Conservation (phyloP, 2,888 invertebrate species). For the Tiliacea aurago region DNA sequence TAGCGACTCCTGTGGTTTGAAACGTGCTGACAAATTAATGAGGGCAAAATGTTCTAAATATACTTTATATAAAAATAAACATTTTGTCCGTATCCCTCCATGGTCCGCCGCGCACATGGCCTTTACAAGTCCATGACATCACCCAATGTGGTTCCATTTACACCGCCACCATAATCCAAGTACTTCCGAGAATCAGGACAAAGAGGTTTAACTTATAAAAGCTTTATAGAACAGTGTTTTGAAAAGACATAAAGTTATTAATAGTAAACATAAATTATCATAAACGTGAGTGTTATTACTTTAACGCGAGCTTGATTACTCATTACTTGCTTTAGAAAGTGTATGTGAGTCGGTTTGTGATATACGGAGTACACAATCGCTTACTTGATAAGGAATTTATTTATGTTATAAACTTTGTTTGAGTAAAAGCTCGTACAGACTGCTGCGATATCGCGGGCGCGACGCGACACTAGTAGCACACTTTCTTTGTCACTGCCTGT, state of each 20-base stretch:
- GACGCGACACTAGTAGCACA: too few relatives aligned
- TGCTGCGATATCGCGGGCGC: too few relatives aligned
- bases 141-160: constrained; percentile 74
- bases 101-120: constrained; percentile 78
- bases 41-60: constrained; percentile 48
- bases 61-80: constrained; percentile 60
- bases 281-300: constrained; percentile 42
- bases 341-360: neutral
- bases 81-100: constrained; percentile 71
- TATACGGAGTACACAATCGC: neutral
- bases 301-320: constrained; percentile 47
- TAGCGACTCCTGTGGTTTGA: neutral
- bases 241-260: constrained; percentile 33
- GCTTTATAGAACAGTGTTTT: constrained; percentile 29
- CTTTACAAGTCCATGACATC: constrained; percentile 77
- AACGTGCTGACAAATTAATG: constrained; percentile 32
- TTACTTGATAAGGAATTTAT: neutral
- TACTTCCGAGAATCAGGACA: constrained; percentile 71
- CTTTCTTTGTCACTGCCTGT: too few relatives aligned
- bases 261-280: constrained; percentile 43
- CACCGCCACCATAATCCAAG: constrained; percentile 63
- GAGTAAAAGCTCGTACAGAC: too few relatives aligned
- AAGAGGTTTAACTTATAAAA: constrained; percentile 41
- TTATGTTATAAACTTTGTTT: neutral
- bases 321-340: constrained; percentile 40